These are phyloP conservation scores for Bucco capensis DNA, from an alignment of 2,113 vertebrate genomes.

Conservation along the genomic window DNA sequence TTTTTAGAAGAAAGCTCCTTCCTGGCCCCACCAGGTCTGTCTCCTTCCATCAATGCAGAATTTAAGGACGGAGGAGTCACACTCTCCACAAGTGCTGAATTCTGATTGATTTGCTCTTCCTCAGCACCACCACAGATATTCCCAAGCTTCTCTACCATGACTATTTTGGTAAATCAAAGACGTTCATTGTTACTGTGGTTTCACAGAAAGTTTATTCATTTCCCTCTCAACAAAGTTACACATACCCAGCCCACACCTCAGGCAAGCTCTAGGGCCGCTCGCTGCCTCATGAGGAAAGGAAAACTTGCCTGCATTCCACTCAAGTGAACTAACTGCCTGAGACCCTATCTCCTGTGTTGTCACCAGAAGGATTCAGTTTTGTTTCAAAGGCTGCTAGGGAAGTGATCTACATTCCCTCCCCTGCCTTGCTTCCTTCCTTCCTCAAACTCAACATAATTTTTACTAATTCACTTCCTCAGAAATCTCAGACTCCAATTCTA, in stretches of 20 bases:
- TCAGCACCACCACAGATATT: not conserved
- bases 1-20: not conserved
- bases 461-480: not conserved
- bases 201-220: slow-evolving; percentile 63
- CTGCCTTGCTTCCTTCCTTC: not conserved
- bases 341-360: not conserved
- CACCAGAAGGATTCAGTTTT: not conserved
- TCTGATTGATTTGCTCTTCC: not conserved
- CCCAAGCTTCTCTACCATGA: not conserved
- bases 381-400: not conserved
- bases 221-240: slow-evolving; percentile 44
- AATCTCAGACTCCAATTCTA: not conserved
- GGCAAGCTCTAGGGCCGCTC: fast-evolving
- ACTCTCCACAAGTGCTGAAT: not conserved
- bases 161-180: slow-evolving; percentile 56
- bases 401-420: not conserved
- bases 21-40: fast-evolving
- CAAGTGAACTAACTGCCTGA: not conserved
- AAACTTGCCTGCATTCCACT: not conserved
- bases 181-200: slow-evolving; percentile 55
- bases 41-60: fast-evolving
- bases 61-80: not conserved
- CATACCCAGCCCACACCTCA: not conserved
- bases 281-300: not conserved
- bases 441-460: not conserved